These are phyloP conservation scores for Amphibalanus amphitrite DNA, from an alignment of 1,140 invertebrate species.

Conservation along the genomic window DNA sequence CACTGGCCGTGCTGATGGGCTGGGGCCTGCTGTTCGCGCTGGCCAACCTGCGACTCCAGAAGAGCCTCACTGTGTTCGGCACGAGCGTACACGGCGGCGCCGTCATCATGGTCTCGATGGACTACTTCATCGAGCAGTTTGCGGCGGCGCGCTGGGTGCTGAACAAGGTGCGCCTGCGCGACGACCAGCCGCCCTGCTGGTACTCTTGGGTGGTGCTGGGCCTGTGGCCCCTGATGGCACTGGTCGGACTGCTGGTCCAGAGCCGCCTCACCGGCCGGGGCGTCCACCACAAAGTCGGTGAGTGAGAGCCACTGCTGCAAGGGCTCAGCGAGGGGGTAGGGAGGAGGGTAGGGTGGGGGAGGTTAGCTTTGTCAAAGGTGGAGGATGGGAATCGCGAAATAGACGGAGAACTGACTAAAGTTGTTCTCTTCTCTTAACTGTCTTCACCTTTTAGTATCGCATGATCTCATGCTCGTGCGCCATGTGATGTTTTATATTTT, in stretches of 20 bases:
- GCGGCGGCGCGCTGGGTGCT: conserved; percentile 44
- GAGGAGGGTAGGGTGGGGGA: too few species aligned
- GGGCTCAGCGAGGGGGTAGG: too few species aligned
- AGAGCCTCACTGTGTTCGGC: conserved; percentile 47
- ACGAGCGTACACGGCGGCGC: conserved; percentile 57
- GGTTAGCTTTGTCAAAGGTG: too few species aligned
- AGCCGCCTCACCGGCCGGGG: conserved; percentile 48
- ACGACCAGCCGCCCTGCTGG: conserved; percentile 42
- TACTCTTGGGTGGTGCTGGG: conserved; percentile 55
- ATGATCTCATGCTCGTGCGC: too few species aligned
- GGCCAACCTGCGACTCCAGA: conserved; percentile 52
- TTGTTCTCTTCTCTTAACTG: too few species aligned
- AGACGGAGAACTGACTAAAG: too few species aligned
- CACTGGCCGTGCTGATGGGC: conserved; percentile 44
- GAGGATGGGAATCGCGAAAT: too few species aligned
- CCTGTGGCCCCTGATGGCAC: conserved; percentile 49
- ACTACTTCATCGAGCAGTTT: conserved; percentile 51
- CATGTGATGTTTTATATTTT: too few species aligned
- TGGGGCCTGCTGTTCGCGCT: conserved; percentile 49
- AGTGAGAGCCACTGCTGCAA: conserved; percentile 4
- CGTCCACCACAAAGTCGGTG: conserved; percentile 37
- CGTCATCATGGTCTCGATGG: conserved; percentile 45
- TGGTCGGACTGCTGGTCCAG: conserved; percentile 48
- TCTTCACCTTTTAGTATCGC: too few species aligned
- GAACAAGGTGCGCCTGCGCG: conserved; percentile 28